Conservation (phyloP, 92 coral and sea anemone genomes). For the Epizoanthus ramosus region DNA sequence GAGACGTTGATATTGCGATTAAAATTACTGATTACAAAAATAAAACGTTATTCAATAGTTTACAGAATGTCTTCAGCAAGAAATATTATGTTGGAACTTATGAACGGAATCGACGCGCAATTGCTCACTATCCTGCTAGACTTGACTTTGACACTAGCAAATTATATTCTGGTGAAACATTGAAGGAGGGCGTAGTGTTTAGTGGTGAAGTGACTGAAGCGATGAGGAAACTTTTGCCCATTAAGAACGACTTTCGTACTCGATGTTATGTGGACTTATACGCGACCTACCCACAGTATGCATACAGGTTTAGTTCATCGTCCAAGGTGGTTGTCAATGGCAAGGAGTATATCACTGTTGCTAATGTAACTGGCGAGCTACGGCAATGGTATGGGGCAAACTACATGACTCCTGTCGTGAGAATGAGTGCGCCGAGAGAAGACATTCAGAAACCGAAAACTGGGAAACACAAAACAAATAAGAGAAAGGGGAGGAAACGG, state of each 20-base stretch:
- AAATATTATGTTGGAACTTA: conserved; percentile 38
- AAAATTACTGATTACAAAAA: conserved; percentile 28
- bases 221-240: conserved; percentile 19
- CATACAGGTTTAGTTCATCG: conserved; percentile 13
- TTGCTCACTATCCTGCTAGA: conserved; percentile 35
- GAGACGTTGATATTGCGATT: conserved; percentile 21
- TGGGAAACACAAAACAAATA: background rate
- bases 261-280: conserved; percentile 37
- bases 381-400: conserved; percentile 20
- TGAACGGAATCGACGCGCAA: conserved; percentile 29
- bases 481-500: conserved; percentile 7
- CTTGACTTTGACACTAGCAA: conserved; percentile 18
- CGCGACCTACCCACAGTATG: conserved; percentile 33
- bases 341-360: conserved; percentile 12
- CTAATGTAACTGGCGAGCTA: conserved; percentile 31
- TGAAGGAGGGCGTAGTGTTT: conserved; percentile 11
- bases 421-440: conserved; percentile 32
- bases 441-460: conserved; percentile 6
- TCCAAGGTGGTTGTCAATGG: conserved; percentile 22
- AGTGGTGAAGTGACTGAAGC: conserved; percentile 18
- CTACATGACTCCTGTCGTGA: conserved; percentile 13
- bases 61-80: conserved; percentile 24
- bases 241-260: conserved; percentile 19
- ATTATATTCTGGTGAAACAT: background rate
- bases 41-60: conserved; percentile 12